Evolutionary conservation across 2,797 vertebrate genomes (phyloP).

Genomic region (Alauda arvensis): DNA sequence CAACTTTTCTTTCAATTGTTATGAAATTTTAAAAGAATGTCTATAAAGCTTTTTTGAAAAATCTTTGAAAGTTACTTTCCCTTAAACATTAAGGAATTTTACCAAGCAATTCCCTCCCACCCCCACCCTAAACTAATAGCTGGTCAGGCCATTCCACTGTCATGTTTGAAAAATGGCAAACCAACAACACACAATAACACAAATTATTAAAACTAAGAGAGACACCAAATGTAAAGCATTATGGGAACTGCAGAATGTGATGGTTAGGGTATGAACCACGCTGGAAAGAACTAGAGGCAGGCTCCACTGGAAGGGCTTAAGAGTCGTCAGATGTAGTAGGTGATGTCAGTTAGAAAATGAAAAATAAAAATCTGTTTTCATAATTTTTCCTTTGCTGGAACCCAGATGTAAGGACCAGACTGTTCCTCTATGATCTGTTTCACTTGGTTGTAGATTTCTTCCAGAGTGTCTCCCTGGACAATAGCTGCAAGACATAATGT

Average conservation of each 20-base stretch:
- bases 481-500: conserved; percentile 78
- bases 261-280: conserved; percentile 54
- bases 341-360: conserved; percentile 62
- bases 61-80: conserved; percentile 84
- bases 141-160: conserved; percentile 78
- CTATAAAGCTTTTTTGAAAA: conserved; percentile 86
- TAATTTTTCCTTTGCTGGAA: conserved; percentile 95
- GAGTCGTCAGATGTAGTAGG: conserved; percentile 61
- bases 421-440: conserved; percentile 97
- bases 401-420: conserved; percentile 93
- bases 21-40: conserved; percentile 78
- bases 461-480: conserved; percentile 93
- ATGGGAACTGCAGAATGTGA: conserved; percentile 60
- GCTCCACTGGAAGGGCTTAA: conserved; percentile 56
- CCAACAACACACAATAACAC: conserved; percentile 61
- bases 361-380: conserved; percentile 75
- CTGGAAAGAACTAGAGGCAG: conserved; percentile 38
- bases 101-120: conserved; percentile 80
- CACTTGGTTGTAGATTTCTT: conserved; percentile 95
- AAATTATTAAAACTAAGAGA: conserved; percentile 61
- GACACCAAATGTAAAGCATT: conserved; percentile 62
- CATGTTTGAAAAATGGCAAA: conserved; percentile 72
- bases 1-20: conserved; percentile 84
- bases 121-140: conserved; percentile 73
- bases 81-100: conserved; percentile 98